These are phyloP conservation scores for Hypothenemus hampei DNA, from an alignment of 1,140 invertebrate species.

Conservation along the genomic window DNA sequence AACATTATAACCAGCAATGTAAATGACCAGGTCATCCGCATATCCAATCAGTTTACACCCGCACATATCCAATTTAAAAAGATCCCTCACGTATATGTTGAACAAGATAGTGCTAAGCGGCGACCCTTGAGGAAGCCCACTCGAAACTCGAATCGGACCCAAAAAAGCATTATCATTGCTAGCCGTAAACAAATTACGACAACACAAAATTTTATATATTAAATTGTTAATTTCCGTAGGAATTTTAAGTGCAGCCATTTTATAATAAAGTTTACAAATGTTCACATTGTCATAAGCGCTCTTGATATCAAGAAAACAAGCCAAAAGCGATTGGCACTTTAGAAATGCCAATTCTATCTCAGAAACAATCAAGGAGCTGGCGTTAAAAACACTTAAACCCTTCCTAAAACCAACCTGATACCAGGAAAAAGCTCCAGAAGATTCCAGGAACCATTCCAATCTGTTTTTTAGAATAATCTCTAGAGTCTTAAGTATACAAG, in stretches of 20 bases:
- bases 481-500: slow-evolving; percentile 1
- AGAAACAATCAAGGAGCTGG: background rate
- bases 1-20: no score
- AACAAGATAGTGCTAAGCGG: slow-evolving; percentile 4
- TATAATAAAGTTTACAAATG: slow-evolving; percentile 1
- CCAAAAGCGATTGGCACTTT: background rate
- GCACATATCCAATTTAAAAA: no score
- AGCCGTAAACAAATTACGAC: background rate
- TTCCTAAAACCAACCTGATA: background rate
- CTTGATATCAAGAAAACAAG: slow-evolving; percentile 6
- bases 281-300: slow-evolving; percentile 8
- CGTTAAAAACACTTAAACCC: background rate
- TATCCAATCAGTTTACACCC: no score
- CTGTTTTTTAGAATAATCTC: slow-evolving; percentile 7
- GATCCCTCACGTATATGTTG: slow-evolving; percentile 1
- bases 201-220: slow-evolving; percentile 1
- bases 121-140: slow-evolving; percentile 1
- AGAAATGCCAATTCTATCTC: background rate
- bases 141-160: background rate
- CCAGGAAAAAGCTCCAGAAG: background rate
- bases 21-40: no score
- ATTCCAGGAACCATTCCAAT: slow-evolving; percentile 4
- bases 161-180: background rate
- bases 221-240: background rate
- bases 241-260: background rate